A percentile compares a stretch with the other conserved stretches of the same genome.
These are phyloP conservation scores for Lepidothrix coronata DNA, from an alignment of 2,113 vertebrate species.

Conservation along the genomic window DNA sequence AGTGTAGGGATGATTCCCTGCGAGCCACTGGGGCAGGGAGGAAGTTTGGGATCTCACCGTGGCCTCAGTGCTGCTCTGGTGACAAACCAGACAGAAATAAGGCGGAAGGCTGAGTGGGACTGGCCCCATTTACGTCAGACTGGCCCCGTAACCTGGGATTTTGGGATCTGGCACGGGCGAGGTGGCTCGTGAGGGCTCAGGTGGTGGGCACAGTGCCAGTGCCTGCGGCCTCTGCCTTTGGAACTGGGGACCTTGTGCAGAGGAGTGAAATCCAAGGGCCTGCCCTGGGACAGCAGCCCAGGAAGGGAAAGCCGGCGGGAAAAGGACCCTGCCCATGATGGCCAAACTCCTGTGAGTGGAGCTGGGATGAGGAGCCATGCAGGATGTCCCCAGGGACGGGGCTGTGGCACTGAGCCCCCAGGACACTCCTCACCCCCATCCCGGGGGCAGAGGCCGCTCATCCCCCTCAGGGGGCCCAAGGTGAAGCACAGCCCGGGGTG, in stretches of 20 bases:
- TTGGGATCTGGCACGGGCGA: accelerated
- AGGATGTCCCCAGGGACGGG: accelerated
- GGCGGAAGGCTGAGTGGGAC: background rate
- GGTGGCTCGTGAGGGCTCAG: accelerated
- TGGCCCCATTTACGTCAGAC: accelerated
- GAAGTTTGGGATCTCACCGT: background rate
- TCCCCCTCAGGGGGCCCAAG: background rate
- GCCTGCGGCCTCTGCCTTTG: too few relatives aligned
- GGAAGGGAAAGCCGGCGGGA: accelerated
- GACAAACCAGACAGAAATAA: background rate
- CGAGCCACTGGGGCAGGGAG: background rate
- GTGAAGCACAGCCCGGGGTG: background rate
- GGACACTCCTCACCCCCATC: accelerated
- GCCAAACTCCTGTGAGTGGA: background rate
- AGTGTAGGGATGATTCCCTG: background rate
- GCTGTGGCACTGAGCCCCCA: accelerated
- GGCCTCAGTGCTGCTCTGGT: background rate
- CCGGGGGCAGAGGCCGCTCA: background rate
- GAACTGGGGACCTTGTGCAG: accelerated
- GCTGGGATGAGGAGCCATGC: accelerated
- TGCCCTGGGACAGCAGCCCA: background rate
- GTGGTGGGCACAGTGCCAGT: accelerated
- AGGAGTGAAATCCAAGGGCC: accelerated
- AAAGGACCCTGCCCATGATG: accelerated
- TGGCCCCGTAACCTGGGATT: accelerated